Evolutionary conservation across 2,797 vertebrate genomes (phyloP).

Genomic region (Helarctos malayanus): DNA sequence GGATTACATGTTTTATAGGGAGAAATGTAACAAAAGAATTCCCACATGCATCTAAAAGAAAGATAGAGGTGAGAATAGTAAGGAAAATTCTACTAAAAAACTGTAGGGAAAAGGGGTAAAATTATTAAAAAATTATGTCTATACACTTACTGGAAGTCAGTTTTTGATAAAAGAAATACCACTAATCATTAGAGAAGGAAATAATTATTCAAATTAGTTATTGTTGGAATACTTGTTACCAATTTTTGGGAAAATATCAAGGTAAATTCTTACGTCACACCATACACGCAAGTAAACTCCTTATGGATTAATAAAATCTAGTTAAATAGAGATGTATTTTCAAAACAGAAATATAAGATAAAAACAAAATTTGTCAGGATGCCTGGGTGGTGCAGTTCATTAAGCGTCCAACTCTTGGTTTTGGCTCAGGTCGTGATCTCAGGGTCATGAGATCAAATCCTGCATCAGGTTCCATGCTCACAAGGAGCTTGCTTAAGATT

Average conservation of each 20-base stretch:
- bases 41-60: neutral
- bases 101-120: neutral
- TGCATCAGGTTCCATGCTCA: neutral
- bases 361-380: neutral
- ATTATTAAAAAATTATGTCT: neutral
- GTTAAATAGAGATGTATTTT: neutral
- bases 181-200: neutral
- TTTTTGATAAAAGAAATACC: neutral
- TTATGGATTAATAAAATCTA: neutral
- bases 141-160: neutral
- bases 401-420: neutral
- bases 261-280: neutral
- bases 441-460: neutral
- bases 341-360: neutral
- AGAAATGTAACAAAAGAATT: conserved; percentile 42
- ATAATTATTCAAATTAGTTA: neutral
- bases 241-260: neutral
- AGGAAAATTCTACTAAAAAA: conserved; percentile 7
- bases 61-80: conserved; percentile 4
- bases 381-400: neutral
- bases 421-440: neutral
- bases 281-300: neutral
- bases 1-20: neutral
- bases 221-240: neutral
- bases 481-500: neutral